A percentile compares a stretch with the other conserved stretches of the same genome.
These are phyloP conservation scores for Steinernema khuongi DNA, from an alignment of 1,140 invertebrate genomes.

Conservation along the genomic window DNA sequence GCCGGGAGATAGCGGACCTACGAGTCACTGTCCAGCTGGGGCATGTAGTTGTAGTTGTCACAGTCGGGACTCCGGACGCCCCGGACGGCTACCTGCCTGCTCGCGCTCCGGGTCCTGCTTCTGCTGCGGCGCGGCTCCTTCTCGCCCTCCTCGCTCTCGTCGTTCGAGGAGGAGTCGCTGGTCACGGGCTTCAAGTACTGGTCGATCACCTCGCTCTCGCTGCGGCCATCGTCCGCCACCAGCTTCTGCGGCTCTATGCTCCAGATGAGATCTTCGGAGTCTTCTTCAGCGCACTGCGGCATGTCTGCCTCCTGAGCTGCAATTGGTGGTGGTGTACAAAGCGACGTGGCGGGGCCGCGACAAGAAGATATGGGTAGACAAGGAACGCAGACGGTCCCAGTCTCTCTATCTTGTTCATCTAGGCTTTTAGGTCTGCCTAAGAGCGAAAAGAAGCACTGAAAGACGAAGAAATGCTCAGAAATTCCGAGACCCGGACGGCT, in stretches of 20 bases:
- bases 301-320: background rate
- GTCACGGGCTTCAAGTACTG: background rate
- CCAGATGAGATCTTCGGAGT: background rate
- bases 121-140: background rate
- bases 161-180: background rate
- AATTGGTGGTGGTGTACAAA: background rate
- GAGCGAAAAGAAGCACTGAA: too few relatives aligned
- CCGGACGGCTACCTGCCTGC: background rate
- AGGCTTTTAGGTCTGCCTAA: too few relatives aligned
- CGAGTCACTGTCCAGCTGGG: conserved; percentile 6
- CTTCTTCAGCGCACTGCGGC: conserved; percentile 4
- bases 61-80: background rate
- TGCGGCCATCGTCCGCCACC: background rate
- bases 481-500: too few relatives aligned
- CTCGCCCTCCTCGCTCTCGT: background rate
- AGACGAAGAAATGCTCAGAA: too few relatives aligned
- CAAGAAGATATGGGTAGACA: too few relatives aligned
- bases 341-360: too few relatives aligned
- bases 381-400: too few relatives aligned
- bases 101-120: background rate
- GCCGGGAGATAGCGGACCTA: background rate
- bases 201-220: conserved; percentile 4
- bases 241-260: conserved; percentile 1
- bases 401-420: too few relatives aligned
- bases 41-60: background rate